Conservation (phyloP, 2,113 vertebrate species). For the Phylloscopus trochilus region DNA sequence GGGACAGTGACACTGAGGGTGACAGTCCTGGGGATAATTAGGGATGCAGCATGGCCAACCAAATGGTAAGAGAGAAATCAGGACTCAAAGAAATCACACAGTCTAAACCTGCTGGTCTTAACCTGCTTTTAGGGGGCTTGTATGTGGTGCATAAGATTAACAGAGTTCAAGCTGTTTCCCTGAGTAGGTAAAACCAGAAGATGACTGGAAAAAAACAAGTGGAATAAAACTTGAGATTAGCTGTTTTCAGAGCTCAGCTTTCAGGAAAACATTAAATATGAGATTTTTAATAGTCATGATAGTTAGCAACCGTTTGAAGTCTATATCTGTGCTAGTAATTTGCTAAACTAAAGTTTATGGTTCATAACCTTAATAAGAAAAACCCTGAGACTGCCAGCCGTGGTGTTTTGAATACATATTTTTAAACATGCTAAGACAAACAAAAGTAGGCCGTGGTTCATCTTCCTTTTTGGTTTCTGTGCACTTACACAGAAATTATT, state of each 20-base stretch:
- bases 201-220: not conserved
- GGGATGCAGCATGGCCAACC: not conserved
- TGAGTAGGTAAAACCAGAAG: not conserved
- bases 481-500: not conserved
- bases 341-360: not conserved
- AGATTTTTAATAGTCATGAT: not conserved
- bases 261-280: not conserved
- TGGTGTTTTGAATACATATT: not conserved
- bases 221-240: not conserved
- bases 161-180: not conserved
- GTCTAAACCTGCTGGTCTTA: not conserved
- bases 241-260: not conserved
- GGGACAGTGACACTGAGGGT: fast-evolving
- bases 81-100: not conserved
- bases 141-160: not conserved
- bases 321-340: not conserved
- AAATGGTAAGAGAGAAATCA: not conserved
- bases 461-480: not conserved
- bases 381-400: not conserved
- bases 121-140: not conserved
- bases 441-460: not conserved
- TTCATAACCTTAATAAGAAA: not conserved
- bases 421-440: not conserved
- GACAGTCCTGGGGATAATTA: not conserved
- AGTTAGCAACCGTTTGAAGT: not conserved